Evolutionary conservation across 2,888 invertebrate genomes (phyloP), one percentile per base, ranked within the genome.

Genomic region (Parnassius orleans): DNA sequence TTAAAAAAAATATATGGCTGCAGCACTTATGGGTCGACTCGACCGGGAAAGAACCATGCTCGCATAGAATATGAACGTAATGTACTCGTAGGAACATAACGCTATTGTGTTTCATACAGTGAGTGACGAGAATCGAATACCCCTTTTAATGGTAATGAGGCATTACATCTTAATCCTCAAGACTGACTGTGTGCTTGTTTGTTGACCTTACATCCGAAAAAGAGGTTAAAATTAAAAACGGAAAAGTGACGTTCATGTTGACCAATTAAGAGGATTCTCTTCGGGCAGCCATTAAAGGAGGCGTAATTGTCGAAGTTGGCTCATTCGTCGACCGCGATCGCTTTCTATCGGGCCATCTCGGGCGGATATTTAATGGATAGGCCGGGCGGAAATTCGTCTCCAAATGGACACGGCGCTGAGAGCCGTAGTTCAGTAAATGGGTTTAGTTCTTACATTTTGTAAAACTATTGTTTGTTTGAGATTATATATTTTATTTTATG

Each of bases 251-350:
- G 11, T 33, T 41, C 42, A 11, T 50, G n/a, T 57, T 19, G 47
- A 77, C 74, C 83, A 79, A 82, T 86, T 81, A 83, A 77, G 79
- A 73, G 81, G 80, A 83, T 81, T 83, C 82, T 74, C 80, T 81
- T 80, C 78, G 81, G 85, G 79, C 78, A 77, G 78, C 81, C 78
- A 83, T 86, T 82, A 83, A 83, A 84, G 84, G 79, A 84, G 78
- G 79, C 79, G 80, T 86, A 86, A 86, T 86, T 85, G 86, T 81
- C 75, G 78, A 84, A 84, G 80, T 84, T 84, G 85, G 78, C 84
- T 85, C 84, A 86, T 84, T 84, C 85, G 78, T 9, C 78, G 79
- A 73, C 77, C 75, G 75, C 81, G 85, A 86, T 85, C 86, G 83
- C 82, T 83, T 83, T 81, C 79, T 78, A 75, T 73, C 76, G 76